Percentiles rank a stretch among this genome's conserved stretches.
Evolutionary conservation across 1,140 invertebrate genomes (phyloP).

Genomic region (Metopolophium dirhodum): DNA sequence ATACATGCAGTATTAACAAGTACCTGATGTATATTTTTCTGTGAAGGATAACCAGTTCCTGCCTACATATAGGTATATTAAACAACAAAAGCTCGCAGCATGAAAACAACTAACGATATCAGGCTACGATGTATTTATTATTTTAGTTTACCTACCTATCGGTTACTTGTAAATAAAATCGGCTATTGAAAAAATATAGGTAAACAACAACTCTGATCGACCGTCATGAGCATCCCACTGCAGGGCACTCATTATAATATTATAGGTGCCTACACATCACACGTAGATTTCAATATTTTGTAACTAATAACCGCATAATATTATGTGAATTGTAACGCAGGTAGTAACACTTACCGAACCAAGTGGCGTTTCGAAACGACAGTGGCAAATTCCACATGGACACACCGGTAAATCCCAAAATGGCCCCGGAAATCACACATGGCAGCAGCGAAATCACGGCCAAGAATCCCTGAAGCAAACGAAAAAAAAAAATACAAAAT

Average conservation of each 20-base stretch:
- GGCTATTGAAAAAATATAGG: not conserved
- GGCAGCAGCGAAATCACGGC: not conserved
- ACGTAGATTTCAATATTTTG: not conserved
- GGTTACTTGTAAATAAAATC: not conserved
- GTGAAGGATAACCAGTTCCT: not conserved
- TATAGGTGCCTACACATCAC: too few relatives aligned
- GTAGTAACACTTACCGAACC: slow-evolving; percentile 39
- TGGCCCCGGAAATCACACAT: slow-evolving; percentile 15
- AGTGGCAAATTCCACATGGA: slow-evolving; percentile 9
- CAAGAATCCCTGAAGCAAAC: not conserved
- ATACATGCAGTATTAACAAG: not conserved
- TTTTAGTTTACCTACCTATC: not conserved
- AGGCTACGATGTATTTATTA: not conserved
- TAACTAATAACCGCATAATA: not conserved
- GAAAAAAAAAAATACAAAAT: not conserved
- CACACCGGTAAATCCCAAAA: slow-evolving; percentile 26
- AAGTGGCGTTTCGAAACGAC: not conserved
- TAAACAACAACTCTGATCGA: not conserved
- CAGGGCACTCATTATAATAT: not conserved
- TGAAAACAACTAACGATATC: not conserved
- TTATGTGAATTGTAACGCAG: too few relatives aligned
- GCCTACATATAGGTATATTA: not conserved
- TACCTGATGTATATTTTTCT: not conserved
- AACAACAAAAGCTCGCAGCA: not conserved
- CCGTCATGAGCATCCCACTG: not conserved